phyloP scores from a whole-genome alignment of 2,888 invertebrate species.

The Melinaea menophilus region DNA sequence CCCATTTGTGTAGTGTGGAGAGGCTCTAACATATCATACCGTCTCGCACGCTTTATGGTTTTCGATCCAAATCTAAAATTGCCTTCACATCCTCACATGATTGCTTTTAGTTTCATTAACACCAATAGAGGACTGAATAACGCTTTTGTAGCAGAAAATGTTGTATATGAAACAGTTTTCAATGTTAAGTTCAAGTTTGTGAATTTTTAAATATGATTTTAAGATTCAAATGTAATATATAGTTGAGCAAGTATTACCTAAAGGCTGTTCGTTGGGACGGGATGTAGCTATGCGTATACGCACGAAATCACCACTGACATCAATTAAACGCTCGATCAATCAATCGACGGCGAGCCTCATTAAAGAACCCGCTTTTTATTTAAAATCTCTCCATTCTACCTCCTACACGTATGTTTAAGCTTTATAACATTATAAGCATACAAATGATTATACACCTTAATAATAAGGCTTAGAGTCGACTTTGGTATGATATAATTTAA shows the following conservation, averaged over 20 bases:
- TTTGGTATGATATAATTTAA: constrained; percentile 1
- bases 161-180: no score
- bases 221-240: neutral
- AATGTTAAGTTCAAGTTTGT: neutral
- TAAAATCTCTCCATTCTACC: constrained; percentile 42
- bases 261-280: constrained; percentile 2
- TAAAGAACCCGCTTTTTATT: constrained; percentile 43
- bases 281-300: constrained; percentile 26
- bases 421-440: constrained; percentile 16
- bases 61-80: constrained; percentile 62
- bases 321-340: constrained; percentile 48
- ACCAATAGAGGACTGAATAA: constrained; percentile 6
- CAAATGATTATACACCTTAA: constrained; percentile 17
- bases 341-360: constrained; percentile 41
- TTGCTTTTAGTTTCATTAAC: constrained; percentile 34
- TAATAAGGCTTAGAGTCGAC: neutral
- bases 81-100: constrained; percentile 48
- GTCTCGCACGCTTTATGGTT: constrained; percentile 54
- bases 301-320: constrained; percentile 39
- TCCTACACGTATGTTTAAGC: constrained; percentile 39
- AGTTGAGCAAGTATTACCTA: neutral
- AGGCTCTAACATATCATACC: constrained; percentile 38
- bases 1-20: constrained; percentile 1
- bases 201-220: neutral
- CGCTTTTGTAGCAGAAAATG: constrained; percentile 4